Evolutionary conservation across 2,113 vertebrate species (phyloP).

Genomic region (Ageneiosus marmoratus): DNA sequence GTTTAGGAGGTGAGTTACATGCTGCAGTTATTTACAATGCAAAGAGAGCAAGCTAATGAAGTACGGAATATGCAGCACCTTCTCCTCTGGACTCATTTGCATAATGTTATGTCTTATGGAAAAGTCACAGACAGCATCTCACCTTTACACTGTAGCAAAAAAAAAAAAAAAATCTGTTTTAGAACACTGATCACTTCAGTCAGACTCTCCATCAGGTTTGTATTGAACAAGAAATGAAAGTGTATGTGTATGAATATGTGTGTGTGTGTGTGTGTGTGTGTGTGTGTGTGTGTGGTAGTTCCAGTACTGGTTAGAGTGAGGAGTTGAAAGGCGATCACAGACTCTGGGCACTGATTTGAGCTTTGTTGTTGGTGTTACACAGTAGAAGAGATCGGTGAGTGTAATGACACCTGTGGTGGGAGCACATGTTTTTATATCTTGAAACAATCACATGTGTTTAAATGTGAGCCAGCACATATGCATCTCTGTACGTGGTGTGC

Average conservation of each 20-base stretch:
- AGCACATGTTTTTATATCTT: neutral
- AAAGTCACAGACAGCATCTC: constrained; percentile 20
- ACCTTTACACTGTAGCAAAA: neutral
- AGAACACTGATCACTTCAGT: neutral
- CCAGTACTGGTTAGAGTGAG: constrained; percentile 19
- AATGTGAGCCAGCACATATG: neutral
- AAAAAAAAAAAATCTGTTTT: too few species aligned
- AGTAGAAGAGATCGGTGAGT: neutral
- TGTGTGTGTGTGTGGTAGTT: neutral
- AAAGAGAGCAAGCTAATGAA: constrained; percentile 18
- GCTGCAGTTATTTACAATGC: constrained; percentile 30
- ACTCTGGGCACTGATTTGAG: neutral
- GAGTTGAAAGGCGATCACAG: constrained; percentile 18
- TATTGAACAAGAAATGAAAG: neutral
- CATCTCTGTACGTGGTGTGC: neutral
- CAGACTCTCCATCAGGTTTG: neutral
- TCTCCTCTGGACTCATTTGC: constrained; percentile 13
- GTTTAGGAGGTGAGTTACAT: neutral
- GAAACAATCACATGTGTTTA: neutral
- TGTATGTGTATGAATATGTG: too few species aligned
- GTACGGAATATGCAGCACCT: constrained; percentile 21
- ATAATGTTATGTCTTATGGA: constrained; percentile 16
- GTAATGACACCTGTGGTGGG: neutral
- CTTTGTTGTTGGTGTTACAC: neutral
- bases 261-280: constrained; percentile 7